phyloP scores from a whole-genome alignment of 2,797 vertebrate species.

The Pipistrellus pygmaeus region DNA sequence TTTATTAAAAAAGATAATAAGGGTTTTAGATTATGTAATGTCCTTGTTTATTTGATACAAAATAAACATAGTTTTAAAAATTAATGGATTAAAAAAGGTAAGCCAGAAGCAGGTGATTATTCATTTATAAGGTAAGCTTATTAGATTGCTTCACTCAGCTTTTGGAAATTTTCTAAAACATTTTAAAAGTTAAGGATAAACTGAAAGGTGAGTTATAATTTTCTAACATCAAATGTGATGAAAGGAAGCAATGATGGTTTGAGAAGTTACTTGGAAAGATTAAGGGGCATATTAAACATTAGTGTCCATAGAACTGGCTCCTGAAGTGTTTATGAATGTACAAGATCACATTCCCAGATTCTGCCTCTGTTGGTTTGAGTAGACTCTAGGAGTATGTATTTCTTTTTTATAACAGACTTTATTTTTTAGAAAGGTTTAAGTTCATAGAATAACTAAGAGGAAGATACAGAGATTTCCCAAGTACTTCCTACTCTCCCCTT shows the following conservation, averaged over 20 bases:
- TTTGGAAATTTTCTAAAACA: neutral
- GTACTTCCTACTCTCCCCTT: no score
- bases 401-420: neutral
- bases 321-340: neutral
- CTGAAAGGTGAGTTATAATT: neutral
- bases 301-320: neutral
- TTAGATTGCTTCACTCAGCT: neutral
- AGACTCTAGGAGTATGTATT: neutral
- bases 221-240: neutral
- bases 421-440: neutral
- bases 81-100: slow-evolving; percentile 9
- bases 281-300: neutral
- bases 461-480: neutral
- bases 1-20: neutral
- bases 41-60: neutral
- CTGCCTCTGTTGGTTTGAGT: neutral
- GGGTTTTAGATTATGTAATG: neutral
- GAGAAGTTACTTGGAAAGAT: neutral
- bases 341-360: neutral
- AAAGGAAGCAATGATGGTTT: neutral
- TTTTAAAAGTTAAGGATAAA: neutral
- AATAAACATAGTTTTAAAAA: slow-evolving; percentile 27
- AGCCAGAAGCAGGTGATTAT: neutral
- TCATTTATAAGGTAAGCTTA: neutral
- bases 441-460: neutral